Evolutionary conservation across 2,888 invertebrate species (phyloP), one percentile per base, ranked within the genome.

Genomic region (Platycheirus rosarum): DNA sequence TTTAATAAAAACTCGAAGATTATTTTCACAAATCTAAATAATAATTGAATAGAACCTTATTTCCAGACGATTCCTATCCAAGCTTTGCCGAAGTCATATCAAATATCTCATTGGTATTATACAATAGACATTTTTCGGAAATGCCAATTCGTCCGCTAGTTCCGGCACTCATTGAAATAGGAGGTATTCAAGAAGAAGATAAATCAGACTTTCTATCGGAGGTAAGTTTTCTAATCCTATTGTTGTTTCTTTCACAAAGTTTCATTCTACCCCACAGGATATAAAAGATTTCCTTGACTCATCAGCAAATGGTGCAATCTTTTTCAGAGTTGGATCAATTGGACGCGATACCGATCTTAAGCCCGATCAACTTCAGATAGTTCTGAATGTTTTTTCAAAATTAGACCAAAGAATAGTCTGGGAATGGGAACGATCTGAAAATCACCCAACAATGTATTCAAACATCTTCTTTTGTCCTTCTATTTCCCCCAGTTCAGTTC

Each of bases 361-460:
- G 0, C 85, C 86, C 0, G 91, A 92, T 0, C 92, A 91, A 80
- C 88, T 91, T 14, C 87, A 91, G 11, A 91, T 91, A 0, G 91
- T 95, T 37, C 87, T 93, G 2, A 92, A 92, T 62, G 92, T 92
- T 2, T 92, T 95, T 53, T 89, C 91, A 1, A 91, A 91, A 71
- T 85, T 94, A 0, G 93, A 94, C 79, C 93, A 94, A 77, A 92
- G 91, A 2, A 92, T 95, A 0, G 86, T 95, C 11, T 94, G 94
- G 94, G 94, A 94, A 89, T 94, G 93, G 93, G 94, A 94, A 84
- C 26, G 26, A 6, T 85, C 87, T 20, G 92, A 92, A 0, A 91
- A 92, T 0, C 35, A 26, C 0, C 62, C 62, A 8, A 44, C 32
- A 2, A 26, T 2, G 0, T 11, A 5, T 16, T 7, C 68, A 0